A percentile compares a stretch with the other conserved stretches of the same genome.
Evolutionary conservation across 2,797 vertebrate species (phyloP).

Genomic region (Otus scops): DNA sequence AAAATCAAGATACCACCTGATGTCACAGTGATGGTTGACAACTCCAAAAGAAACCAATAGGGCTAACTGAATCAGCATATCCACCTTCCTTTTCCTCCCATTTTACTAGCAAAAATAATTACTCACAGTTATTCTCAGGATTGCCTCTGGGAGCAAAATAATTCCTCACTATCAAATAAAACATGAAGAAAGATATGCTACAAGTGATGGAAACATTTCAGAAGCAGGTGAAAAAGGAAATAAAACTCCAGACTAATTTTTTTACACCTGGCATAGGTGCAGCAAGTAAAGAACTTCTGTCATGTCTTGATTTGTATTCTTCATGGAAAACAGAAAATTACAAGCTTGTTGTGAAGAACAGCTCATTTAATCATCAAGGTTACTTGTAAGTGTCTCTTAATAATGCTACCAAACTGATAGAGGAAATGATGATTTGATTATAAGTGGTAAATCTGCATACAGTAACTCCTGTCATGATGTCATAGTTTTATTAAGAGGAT

Average conservation of each 20-base stretch:
- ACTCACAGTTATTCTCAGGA: not conserved
- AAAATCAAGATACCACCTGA: not conserved
- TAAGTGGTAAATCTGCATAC: constrained; percentile 19
- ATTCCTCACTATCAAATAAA: not conserved
- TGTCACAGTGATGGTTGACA: not conserved
- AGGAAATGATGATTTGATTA: constrained; percentile 43
- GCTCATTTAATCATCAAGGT: constrained; percentile 49
- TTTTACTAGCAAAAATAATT: not conserved
- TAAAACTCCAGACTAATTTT: not conserved
- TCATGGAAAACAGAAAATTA: not conserved
- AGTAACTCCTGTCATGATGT: not conserved
- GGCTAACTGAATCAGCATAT: not conserved
- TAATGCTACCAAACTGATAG: not conserved
- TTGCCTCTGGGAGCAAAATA: not conserved
- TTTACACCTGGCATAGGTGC: not conserved
- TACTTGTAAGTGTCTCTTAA: constrained; percentile 42
- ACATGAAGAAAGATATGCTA: not conserved
- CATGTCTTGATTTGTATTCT: constrained; percentile 1
- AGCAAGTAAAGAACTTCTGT: not conserved
- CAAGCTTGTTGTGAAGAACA: not conserved
- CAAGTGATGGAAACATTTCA: not conserved
- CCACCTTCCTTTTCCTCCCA: not conserved
- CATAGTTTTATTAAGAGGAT: not conserved
- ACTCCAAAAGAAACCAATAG: not conserved
- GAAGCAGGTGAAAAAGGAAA: not conserved